phyloP scores from a whole-genome alignment of 1,140 invertebrate species.

The Mactra quadrangularis region DNA sequence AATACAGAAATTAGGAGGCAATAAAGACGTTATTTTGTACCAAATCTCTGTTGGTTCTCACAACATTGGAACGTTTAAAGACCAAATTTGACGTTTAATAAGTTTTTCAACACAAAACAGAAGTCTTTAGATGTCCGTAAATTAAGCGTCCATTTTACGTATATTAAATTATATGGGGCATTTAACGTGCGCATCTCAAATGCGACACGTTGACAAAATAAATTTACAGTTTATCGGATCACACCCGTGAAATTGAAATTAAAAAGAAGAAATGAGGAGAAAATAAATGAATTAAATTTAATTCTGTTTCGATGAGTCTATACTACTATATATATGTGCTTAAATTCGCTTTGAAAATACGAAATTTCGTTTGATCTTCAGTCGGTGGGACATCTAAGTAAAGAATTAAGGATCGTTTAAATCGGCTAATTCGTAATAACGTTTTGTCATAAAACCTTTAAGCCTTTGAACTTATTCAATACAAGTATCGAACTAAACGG shows the following conservation, averaged over 20 bases:
- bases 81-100: constrained; percentile 44
- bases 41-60: constrained; percentile 18
- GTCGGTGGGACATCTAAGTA: constrained; percentile 44
- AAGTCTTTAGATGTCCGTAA: constrained; percentile 39
- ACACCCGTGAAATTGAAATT: constrained; percentile 63
- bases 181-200: constrained; percentile 32
- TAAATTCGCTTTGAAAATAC: constrained; percentile 58
- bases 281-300: constrained; percentile 66
- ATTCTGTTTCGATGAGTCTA: constrained; percentile 61
- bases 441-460: constrained; percentile 50
- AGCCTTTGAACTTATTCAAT: constrained; percentile 49
- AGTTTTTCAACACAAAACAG: constrained; percentile 22
- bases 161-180: constrained; percentile 63
- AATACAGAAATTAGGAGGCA: constrained; percentile 5
- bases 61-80: constrained; percentile 4
- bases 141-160: constrained; percentile 43
- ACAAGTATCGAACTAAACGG: constrained; percentile 30
- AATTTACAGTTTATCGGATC: constrained; percentile 61
- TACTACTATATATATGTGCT: constrained; percentile 52
- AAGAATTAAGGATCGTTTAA: constrained; percentile 61
- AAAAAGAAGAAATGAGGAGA: constrained; percentile 62
- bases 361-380: constrained; percentile 40
- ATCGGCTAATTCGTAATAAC: constrained; percentile 63
- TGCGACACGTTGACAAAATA: constrained; percentile 53
- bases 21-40: constrained; percentile 25